Percentiles rank a stretch among this genome's conserved stretches.
Conservation (phyloP, 2,113 vertebrate species). For the Eira barbara region DNA sequence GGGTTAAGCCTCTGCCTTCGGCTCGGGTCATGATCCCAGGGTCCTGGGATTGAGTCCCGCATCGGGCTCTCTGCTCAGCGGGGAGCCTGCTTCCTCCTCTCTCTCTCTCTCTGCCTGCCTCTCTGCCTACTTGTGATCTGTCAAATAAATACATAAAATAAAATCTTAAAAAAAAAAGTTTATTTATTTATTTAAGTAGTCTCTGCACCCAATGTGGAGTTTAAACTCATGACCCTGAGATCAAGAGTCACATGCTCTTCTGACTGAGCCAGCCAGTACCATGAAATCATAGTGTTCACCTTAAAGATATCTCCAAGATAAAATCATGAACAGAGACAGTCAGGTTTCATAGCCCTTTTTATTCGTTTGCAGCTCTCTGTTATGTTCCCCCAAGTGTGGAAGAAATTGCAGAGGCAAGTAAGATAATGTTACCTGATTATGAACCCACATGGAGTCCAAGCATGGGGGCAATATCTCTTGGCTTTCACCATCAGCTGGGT, state of each 20-base stretch:
- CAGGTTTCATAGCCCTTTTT: background rate
- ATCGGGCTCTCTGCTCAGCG: no score
- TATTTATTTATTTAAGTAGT: background rate
- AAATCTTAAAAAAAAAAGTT: no score
- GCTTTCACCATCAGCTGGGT: background rate
- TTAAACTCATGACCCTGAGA: background rate
- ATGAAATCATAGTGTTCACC: background rate
- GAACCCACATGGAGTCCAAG: background rate
- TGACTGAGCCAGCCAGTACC: background rate
- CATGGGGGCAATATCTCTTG: background rate
- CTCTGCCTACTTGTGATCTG: no score
- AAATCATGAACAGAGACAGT: background rate
- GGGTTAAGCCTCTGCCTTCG: no score
- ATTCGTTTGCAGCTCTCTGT: background rate
- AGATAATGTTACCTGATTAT: background rate
- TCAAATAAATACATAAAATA: no score
- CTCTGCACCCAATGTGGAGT: background rate
- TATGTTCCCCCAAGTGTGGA: background rate
- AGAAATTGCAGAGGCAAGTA: background rate
- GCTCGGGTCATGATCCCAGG: no score
- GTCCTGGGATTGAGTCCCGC: no score
- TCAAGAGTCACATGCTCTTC: background rate
- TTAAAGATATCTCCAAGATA: background rate
- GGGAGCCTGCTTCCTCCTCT: no score
- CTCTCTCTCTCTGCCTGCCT: no score